Base-by-base conservation (phyloP, 2,888 invertebrate genomes). In the Cephonodes hylas region DNA sequence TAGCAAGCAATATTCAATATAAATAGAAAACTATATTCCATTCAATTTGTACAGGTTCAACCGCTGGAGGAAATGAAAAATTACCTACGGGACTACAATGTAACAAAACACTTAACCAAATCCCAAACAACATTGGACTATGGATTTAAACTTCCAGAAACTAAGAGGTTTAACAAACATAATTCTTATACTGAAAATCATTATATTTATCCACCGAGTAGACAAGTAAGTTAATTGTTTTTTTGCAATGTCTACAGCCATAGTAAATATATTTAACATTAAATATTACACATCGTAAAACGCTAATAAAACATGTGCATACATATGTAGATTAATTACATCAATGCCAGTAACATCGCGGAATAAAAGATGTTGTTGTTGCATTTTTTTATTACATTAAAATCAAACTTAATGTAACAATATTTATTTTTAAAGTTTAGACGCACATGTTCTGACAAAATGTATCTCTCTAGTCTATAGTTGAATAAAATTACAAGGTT, bases 151-250 rank as follows among this genome's bases (percentile, higher is more conserved):
- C 69, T 76, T 4, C 75, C 86, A 2, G 83, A 85, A 31, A 80
- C 76, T 4, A 78, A 78, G 1, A 78, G 85, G 38, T 80, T 81
- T 27, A 86, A 86, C 63, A 91, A 91, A 65, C 85, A 88, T 31
- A 87, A 85, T 0, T 77, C 85, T 1, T 84, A 79, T 59, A 58
- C 59, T 20, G 77, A 87, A 58, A 90, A 90, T 65, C 63, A 79
- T 34, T 89, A 85, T 63, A 69, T 90, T 58, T 87, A 89, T 68
- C 86, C 85, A 18, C 79, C 76, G 3, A 71, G 71, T 46, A 82
- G 79, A 73, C 78, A 73, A 75, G 91, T 91, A 79, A 70, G 78
- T 68, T 8, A n/a, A n/a, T 34, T 31, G 15, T 34, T 5, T 8
- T n/a, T 38, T 38, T 38, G 5, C 13, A 2, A 13, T 2, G 8